Evolutionary conservation across 2,797 vertebrate species (phyloP).

Genomic region (Melanogrammus aeglefinus): DNA sequence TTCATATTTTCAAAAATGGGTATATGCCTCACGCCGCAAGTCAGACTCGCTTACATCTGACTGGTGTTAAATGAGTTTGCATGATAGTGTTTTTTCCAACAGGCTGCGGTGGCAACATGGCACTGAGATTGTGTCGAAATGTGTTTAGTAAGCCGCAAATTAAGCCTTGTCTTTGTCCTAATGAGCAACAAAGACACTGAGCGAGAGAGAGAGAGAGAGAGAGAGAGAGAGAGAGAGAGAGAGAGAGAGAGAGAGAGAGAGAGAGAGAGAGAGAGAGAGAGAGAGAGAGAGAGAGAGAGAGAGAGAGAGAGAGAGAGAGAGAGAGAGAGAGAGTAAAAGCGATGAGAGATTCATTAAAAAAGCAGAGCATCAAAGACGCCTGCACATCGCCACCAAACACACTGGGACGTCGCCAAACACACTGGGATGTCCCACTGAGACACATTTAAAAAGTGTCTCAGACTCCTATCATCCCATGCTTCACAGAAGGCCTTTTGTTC

Average conservation of each 20-base stretch:
- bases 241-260: neutral
- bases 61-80: neutral
- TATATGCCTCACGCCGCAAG: neutral
- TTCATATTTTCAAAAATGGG: conserved; percentile 21
- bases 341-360: conserved; percentile 3
- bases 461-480: neutral
- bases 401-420: neutral
- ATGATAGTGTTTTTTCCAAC: neutral
- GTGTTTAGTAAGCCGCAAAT: neutral
- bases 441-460: neutral
- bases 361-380: neutral
- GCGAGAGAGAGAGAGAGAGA: neutral
- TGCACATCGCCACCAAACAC: neutral
- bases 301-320: neutral
- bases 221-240: neutral
- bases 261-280: neutral
- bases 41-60: neutral
- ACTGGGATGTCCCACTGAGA: neutral
- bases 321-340: neutral
- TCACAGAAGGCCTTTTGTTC: conserved; percentile 1
- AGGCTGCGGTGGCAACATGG: neutral
- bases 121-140: neutral
- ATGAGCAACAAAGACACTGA: neutral
- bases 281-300: neutral
- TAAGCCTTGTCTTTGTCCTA: conserved; percentile 3